These are phyloP conservation scores for Noctua fimbriata DNA, from an alignment of 2,888 invertebrate genomes.

Conservation along the genomic window DNA sequence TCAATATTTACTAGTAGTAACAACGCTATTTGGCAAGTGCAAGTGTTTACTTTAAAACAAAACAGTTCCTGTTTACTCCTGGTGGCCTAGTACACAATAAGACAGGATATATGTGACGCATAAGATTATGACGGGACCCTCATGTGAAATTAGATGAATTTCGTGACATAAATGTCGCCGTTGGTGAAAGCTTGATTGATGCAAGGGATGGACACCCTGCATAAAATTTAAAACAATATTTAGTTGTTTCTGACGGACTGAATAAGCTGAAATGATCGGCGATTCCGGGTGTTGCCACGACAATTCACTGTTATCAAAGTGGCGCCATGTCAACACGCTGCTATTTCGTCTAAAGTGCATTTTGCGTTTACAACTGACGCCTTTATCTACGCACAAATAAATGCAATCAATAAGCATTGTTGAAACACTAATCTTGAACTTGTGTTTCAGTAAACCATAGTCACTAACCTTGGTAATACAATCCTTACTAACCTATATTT, in stretches of 20 bases:
- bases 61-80: slow-evolving; percentile 38
- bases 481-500: slow-evolving; percentile 27
- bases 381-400: neutral
- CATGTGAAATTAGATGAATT: neutral
- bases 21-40: slow-evolving; percentile 11
- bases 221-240: neutral
- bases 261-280: slow-evolving; percentile 2
- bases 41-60: slow-evolving; percentile 17
- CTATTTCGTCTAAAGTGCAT: neutral
- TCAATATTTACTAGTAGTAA: slow-evolving; percentile 19
- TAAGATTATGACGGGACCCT: neutral
- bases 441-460: neutral
- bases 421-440: neutral
- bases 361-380: neutral
- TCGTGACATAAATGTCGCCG: no score
- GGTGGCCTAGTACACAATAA: slow-evolving; percentile 16
- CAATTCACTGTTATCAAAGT: neutral
- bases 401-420: neutral
- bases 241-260: neutral
- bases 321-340: neutral
- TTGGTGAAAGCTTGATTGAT: neutral
- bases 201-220: neutral
- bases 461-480: slow-evolving; percentile 2
- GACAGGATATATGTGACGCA: neutral
- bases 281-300: neutral